These are phyloP conservation scores for Tiliqua scincoides DNA, from an alignment of 2,113 vertebrate genomes.

Conservation along the genomic window DNA sequence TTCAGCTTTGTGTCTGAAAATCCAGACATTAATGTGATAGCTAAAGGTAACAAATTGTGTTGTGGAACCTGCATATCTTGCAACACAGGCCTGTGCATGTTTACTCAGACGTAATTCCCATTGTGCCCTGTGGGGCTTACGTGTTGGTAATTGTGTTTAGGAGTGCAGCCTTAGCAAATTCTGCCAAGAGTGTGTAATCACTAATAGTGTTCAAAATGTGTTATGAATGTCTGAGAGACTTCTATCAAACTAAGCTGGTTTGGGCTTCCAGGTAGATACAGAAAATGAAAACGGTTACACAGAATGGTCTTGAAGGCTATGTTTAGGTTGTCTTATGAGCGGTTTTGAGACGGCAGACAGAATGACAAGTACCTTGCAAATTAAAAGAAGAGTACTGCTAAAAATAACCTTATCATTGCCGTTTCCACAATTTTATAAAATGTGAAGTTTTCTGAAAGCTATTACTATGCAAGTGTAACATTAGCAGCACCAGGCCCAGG, in stretches of 20 bases:
- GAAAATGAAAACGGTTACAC: not conserved
- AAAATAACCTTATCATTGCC: not conserved
- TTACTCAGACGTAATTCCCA: too few relatives aligned
- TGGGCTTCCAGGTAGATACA: not conserved
- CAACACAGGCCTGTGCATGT: too few relatives aligned
- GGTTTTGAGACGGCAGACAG: not conserved
- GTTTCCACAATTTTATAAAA: not conserved
- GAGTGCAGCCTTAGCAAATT: not conserved
- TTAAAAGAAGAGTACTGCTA: not conserved
- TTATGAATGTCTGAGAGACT: not conserved
- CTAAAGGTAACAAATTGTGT: not conserved
- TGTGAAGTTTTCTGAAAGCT: not conserved
- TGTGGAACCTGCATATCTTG: not conserved
- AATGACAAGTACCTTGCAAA: not conserved
- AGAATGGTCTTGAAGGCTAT: not conserved
- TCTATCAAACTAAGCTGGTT: not conserved
- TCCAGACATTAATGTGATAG: not conserved
- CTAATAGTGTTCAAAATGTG: not conserved
- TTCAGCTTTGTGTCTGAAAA: not conserved
- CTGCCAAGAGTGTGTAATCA: not conserved
- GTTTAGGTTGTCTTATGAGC: not conserved
- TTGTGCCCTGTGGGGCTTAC: too few relatives aligned
- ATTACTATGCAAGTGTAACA: not conserved
- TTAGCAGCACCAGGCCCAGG: not conserved
- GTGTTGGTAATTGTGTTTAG: too few relatives aligned